Base-by-base conservation (phyloP, 2,888 invertebrate genomes). In the Dolichomitus sp. region DNA sequence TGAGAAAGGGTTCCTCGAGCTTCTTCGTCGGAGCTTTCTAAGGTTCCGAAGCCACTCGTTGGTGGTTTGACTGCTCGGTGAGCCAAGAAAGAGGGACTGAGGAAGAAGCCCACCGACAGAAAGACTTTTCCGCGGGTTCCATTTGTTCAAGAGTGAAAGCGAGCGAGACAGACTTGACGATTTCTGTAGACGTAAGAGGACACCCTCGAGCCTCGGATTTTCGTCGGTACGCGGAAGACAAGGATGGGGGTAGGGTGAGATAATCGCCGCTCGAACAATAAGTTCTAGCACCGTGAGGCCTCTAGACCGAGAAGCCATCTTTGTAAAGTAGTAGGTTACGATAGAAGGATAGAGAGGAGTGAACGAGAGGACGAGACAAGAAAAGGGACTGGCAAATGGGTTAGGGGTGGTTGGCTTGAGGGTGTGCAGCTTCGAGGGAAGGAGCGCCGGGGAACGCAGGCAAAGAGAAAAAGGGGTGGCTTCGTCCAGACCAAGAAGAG, bases 221-320 rank as follows among this genome's bases (percentile, higher is more conserved):
- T 81, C 73, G 61, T 75, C 37, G 74, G 70, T 72, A 50, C 50
- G 74, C 59, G 33, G n/a, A 33, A 75, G 61, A 33, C 30, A 40
- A 57, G 33, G 50, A 40, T 27, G 17, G 82, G 78, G 84, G 61
- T 74, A 63, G 86, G 79, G 87, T 86, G 86, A 88, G 88, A 88
- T 88, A 89, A 89, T 88, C 88, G 87, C 80, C 85, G 83, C 78
- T 77, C 86, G 86, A 87, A 88, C 88, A 88, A 87, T 87, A 87
- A 88, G 88, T 87, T 84, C 78, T 69, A 75, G 68, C 72, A 57
- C 75, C 54, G 40, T 59, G 72, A 57, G 54, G 17, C 17, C 69
- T 68, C 61, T 23, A 68, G 66, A 65, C 80, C 48, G 77, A 40
- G 69, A 59, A 69, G 77, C 70, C 80, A 84, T 84, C 84, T 85